Base-by-base conservation (phyloP, 1,140 invertebrate genomes). In the Trinorchestia longiramus region DNA sequence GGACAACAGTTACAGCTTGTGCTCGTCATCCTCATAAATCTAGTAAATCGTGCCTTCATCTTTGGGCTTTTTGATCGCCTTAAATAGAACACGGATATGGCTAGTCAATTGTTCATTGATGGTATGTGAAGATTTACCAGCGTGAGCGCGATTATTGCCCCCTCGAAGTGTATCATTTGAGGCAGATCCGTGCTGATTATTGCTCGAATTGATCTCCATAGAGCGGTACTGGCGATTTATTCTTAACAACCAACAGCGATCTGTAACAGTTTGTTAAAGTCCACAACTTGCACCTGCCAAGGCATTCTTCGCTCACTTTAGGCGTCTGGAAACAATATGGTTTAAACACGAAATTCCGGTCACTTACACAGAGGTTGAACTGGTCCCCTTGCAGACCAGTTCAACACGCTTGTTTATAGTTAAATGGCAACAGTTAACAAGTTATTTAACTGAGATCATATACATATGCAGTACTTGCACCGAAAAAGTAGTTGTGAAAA, bases 81-180 rank as follows among this genome's bases (percentile, higher is more conserved):
- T 23, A 77, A 77, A 77, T 77, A 77, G 62, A 23, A 36, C 62
- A 77, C 62, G 62, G 62, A 77, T 77, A 77, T 77, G 62, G 62
- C 62, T 36, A 77, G 62, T 77, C 62, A 36, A 77, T 53, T 77
- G 62, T 77, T 77, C 62, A 77, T 77, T 77, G 62, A 77, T 77
- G 62, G 62, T 77, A 77, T 77, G 62, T 36, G 62, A 43, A 91
- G 88, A 23, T 42, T 91, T 91, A 91, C 88, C 1, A 42, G 36
- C 88, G 88, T 91, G 41, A 91, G 43, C 43, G 88, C 8, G 88
- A 91, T 91, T 91, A 23, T 28, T 23, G 43, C 88, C 41, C 15
- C 88, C 88, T 91, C 88, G 41, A 43, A 91, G 88, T 91, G 88
- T 91, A 42, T 91, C 88, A 91, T 91, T 91, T 91, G 88, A 23